Base-by-base conservation (phyloP, 2,888 invertebrate genomes). In the Pollenia griseotomentosa region DNA sequence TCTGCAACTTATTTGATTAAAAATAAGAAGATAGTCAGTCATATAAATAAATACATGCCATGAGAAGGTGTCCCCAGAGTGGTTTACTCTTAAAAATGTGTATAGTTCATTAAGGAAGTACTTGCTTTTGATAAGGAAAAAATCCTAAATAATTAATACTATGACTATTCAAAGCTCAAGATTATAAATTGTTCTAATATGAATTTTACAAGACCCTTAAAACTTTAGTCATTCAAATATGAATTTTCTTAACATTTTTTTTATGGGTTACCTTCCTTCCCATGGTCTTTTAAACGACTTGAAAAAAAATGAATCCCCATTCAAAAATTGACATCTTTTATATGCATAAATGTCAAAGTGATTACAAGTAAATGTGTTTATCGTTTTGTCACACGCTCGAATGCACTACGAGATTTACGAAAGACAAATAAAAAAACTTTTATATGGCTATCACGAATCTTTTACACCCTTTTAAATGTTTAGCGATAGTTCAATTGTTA, bases 331-430 rank as follows among this genome's bases (percentile, higher is more conserved):
- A 87, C 88, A 88, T 87, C 80, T 82, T 79, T 83, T 86, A 90
- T 90, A 91, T 92, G 91, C 92, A 92, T 91, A 92, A 92, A 92
- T 91, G 92, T 91, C 92, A 92, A 92, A 92, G 91, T 92, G 92
- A 92, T 92, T 92, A 92, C 92, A 91, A 83, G 77, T 88, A 90
- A 91, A 91, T 90, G 93, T 92, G 90, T 92, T 92, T 91, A 92
- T 91, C 92, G 92, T 90, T 90, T 91, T 90, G 91, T 90, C 89
- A 89, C 87, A 90, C 90, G 92, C 90, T 90, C 90, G 89, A 91
- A 81, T 90, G 91, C 89, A 90, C 89, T 87, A 66, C 71, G 65
- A 74, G 83, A 82, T 65, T 88, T 74, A 73, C 78, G 59, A 86
- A 53, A 51, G 14, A 9, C 9, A 51, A 55, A 23, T 55, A 33